Evolutionary conservation across 2,113 vertebrate genomes (phyloP), one percentile per base, ranked within the genome.

Genomic region (Cinclus mexicanus): DNA sequence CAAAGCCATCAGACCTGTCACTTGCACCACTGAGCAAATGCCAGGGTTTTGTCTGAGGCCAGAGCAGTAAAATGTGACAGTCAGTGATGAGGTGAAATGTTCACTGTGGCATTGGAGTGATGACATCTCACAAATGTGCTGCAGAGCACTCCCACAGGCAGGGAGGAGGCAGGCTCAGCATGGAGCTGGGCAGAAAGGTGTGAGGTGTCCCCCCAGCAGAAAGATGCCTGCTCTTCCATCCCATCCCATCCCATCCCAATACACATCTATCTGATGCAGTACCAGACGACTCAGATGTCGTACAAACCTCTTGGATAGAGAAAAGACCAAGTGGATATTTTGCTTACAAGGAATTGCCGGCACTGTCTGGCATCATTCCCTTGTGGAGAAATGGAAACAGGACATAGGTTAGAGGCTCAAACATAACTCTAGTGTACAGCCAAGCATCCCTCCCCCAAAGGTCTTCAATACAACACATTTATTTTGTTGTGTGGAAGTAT

Each of bases 401-500:
- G 68, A 63, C 39, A 64, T 31, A 74, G 35, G 59, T 90, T 39
- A 94, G 75, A 92, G 42, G 37, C 47, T 39, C 41, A 84, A 61
- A 61, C 1, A 0, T 33, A 72, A 65, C 24, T 26, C 20, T 18
- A 80, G 42, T 22, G 28, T 80, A 69, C 26, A 91, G 42, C 21
- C 33, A 86, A 25, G 49, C 42, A 80, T 39, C 16, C 28, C 39
- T 81, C 37, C 70, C 35, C 2, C 8, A 63, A 8, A 90, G 24
- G 44, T 86, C 42, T 87, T 83, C 1, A 3, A 91, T 47, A 63
- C 17, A 72, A 94, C 42, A 82, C 33, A 49, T 97, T 97, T 97
- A 96, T 97, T 96, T 96, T 78, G 69, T 60, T 83, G 22, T 71
- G 72, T 65, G 57, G 55, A 44, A 75, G 28, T 37, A 50, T n/a